Evolutionary conservation across 2,888 invertebrate genomes (phyloP).

Genomic region (Actias luna): DNA sequence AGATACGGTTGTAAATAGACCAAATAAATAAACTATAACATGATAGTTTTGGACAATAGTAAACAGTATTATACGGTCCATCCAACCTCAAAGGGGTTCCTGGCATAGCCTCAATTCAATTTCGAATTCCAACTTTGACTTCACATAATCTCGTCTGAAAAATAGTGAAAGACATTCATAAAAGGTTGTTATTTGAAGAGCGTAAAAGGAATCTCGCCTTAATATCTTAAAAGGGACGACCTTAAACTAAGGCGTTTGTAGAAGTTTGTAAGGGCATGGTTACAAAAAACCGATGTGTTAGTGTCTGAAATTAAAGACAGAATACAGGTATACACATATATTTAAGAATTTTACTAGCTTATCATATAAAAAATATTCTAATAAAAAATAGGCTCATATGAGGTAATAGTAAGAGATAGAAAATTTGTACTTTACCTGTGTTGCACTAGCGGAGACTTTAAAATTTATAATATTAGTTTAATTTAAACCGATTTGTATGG

Average conservation of each 20-base stretch:
- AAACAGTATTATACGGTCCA: slow-evolving; percentile 35
- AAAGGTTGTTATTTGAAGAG: slow-evolving; percentile 39
- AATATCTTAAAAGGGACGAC: slow-evolving; percentile 40
- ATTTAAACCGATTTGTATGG: too few species aligned
- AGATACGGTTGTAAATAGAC: background rate
- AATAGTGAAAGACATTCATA: slow-evolving; percentile 26
- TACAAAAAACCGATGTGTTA: background rate
- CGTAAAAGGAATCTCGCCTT: slow-evolving; percentile 33
- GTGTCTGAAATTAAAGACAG: background rate
- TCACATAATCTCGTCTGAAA: slow-evolving; percentile 29
- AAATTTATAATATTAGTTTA: too few species aligned
- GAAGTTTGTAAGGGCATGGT: background rate
- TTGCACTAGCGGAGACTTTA: too few species aligned
- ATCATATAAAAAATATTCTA: too few species aligned
- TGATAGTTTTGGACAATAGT: slow-evolving; percentile 19
- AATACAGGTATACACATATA: background rate
- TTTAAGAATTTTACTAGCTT: background rate
- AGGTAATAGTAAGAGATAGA: too few species aligned
- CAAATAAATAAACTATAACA: slow-evolving; percentile 23
- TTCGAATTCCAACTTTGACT: slow-evolving; percentile 17
- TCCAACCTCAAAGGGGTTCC: slow-evolving; percentile 18
- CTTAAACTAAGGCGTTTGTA: slow-evolving; percentile 7
- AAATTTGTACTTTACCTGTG: too few species aligned
- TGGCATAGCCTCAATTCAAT: slow-evolving; percentile 17
- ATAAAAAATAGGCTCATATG: background rate